Percentiles rank a stretch among this genome's conserved stretches.
Evolutionary conservation across 2,113 vertebrate genomes (phyloP).

Genomic region (Oncorhynchus clarkii): DNA sequence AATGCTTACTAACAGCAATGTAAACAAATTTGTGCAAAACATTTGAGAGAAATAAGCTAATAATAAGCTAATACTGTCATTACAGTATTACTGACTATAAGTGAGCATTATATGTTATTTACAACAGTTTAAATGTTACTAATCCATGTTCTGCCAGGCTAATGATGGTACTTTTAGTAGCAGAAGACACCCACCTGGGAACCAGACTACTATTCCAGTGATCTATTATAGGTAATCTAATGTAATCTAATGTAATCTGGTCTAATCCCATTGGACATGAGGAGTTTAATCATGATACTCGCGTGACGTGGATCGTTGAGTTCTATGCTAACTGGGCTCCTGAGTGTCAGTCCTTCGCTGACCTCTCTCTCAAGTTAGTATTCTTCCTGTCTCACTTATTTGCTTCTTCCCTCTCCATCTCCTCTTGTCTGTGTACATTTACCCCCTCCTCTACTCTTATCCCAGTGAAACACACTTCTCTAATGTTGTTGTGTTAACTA

Average conservation of each 20-base stretch:
- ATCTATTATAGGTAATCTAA: neutral
- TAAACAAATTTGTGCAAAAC: no score
- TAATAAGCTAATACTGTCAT: no score
- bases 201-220: neutral
- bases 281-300: conserved; percentile 83
- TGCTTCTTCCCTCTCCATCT: neutral
- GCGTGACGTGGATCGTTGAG: conserved; percentile 90
- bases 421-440: neutral
- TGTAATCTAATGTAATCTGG: neutral
- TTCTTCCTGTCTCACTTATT: conserved; percentile 27
- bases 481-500: neutral
- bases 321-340: conserved; percentile 96
- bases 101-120: no score
- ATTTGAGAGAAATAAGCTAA: no score
- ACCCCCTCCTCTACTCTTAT: no score
- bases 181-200: neutral
- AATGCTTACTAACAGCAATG: no score
- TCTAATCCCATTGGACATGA: conserved; percentile 71
- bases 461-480: no score
- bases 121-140: no score
- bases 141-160: no score
- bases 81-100: no score
- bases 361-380: conserved; percentile 89
- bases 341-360: conserved; percentile 91
- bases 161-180: neutral